Conservation (phyloP, 92 coral and sea anemone genomes). For the Porites lobata region DNA sequence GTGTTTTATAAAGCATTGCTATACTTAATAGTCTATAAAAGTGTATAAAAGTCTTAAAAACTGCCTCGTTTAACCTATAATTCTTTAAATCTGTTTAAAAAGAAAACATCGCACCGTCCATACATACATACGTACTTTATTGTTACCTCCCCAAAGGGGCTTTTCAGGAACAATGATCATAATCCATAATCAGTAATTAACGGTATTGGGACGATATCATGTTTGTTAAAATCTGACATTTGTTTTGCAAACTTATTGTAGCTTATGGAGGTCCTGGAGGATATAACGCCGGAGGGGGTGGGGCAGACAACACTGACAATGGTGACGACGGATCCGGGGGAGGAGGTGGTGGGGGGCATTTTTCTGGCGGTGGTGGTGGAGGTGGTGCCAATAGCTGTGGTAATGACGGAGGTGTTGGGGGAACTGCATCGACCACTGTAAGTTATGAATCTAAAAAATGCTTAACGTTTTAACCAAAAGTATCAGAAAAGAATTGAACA, state of each 20-base stretch:
- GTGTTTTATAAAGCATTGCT: no score
- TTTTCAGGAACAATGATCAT: no score
- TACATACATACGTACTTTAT: no score
- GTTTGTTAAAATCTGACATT: neutral
- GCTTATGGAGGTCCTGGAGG: conserved; percentile 82
- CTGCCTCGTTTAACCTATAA: no score
- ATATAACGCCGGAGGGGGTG: conserved; percentile 85
- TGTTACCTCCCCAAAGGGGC: no score
- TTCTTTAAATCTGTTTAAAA: no score
- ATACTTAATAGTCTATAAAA: no score
- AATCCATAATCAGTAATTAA: no score
- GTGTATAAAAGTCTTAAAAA: no score
- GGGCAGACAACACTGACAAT: conserved; percentile 51
- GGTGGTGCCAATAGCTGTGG: conserved; percentile 57
- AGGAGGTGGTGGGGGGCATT: conserved; percentile 89
- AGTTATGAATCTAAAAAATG: neutral
- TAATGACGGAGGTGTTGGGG: conserved; percentile 30
- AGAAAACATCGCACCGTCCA: no score
- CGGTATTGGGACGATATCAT: neutral
- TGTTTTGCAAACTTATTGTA: neutral
- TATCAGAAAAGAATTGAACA: no score
- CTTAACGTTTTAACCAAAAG: no score
- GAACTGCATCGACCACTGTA: conserved; percentile 38
- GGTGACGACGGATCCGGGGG: conserved; percentile 68
- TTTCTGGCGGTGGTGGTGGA: conserved; percentile 86